Conservation (phyloP, 1,140 invertebrate genomes). For the Meloidogyne chitwoodi region DNA sequence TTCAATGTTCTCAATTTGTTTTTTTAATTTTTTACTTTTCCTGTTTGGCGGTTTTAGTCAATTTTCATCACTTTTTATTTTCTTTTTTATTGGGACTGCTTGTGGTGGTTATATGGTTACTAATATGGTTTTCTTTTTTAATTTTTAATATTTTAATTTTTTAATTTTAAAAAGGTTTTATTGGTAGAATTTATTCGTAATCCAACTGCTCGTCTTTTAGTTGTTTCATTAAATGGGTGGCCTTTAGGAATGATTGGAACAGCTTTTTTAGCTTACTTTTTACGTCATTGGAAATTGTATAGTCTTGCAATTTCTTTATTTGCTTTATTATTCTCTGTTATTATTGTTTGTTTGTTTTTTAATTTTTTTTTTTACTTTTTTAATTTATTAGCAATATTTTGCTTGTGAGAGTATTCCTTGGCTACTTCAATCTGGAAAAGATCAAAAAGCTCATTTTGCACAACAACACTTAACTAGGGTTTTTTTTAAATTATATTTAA, state of each 20-base stretch:
- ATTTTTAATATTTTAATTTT: background rate
- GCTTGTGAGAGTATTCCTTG: conserved; percentile 49
- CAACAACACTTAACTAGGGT: background rate
- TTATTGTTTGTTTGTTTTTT: conserved; percentile 22
- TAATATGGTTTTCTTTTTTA: conserved; percentile 42
- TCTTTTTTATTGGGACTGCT: conserved; percentile 38
- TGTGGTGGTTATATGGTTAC: conserved; percentile 47
- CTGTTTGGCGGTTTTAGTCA: conserved; percentile 5
- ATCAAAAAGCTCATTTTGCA: conserved; percentile 2
- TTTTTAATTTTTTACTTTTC: conserved; percentile 35
- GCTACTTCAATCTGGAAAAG: conserved; percentile 29
- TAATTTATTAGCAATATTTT: conserved; percentile 42
- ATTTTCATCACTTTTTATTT: conserved; percentile 25
- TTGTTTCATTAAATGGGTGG: conserved; percentile 57
- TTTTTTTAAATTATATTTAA: background rate
- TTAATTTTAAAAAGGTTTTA: conserved; percentile 12
- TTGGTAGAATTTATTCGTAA: conserved; percentile 47
- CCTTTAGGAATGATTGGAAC: conserved; percentile 53
- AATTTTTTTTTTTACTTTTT: background rate
- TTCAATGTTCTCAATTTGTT: conserved; percentile 31
- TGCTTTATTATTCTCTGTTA: conserved; percentile 20
- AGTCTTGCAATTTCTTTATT: conserved; percentile 26
- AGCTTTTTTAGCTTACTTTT: conserved; percentile 37
- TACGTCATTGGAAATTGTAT: conserved; percentile 43
- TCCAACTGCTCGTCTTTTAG: conserved; percentile 44